Conservation (phyloP, 1,140 invertebrate species). For the Phthorimaea operculella region DNA sequence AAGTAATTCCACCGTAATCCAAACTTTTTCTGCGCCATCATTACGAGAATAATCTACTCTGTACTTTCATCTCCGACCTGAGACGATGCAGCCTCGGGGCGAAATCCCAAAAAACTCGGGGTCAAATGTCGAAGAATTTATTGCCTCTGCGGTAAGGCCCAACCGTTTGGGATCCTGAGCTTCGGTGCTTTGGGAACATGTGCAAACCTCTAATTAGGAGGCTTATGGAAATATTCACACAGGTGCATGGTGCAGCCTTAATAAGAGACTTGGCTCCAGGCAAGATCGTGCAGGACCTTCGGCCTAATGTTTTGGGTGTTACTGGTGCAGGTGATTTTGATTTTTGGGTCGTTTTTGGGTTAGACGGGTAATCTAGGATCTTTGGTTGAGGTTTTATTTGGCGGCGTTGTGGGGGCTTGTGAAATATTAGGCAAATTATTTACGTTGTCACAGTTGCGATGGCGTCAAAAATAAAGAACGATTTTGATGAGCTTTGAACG, state of each 20-base stretch:
- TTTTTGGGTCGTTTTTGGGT: conserved; percentile 47
- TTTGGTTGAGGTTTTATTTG: not conserved
- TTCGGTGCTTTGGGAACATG: conserved; percentile 52
- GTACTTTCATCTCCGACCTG: conserved; percentile 37
- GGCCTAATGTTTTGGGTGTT: conserved; percentile 60
- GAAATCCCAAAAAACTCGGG: conserved; percentile 61
- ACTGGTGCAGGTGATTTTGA: conserved; percentile 56
- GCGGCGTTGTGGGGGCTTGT: too few relatives aligned
- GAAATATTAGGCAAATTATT: too few relatives aligned
- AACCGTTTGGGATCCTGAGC: conserved; percentile 52
- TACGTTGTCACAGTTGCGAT: too few relatives aligned
- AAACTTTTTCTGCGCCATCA: not conserved
- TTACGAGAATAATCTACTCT: conserved; percentile 37
- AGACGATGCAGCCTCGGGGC: conserved; percentile 50
- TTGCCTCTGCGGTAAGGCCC: conserved; percentile 58
- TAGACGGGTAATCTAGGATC: conserved; percentile 45
- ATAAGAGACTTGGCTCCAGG: conserved; percentile 61
- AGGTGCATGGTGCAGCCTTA: conserved; percentile 61
- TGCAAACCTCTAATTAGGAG: conserved; percentile 65
- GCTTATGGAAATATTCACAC: conserved; percentile 67
- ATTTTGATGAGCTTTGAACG: too few relatives aligned
- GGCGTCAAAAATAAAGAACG: too few relatives aligned
- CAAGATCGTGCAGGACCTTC: conserved; percentile 49
- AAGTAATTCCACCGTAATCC: too few relatives aligned
- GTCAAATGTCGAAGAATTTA: conserved; percentile 68